Evolutionary conservation across 1,140 invertebrate species (phyloP), one percentile per base, ranked within the genome.

Genomic region (Drosophila bocki): DNA sequence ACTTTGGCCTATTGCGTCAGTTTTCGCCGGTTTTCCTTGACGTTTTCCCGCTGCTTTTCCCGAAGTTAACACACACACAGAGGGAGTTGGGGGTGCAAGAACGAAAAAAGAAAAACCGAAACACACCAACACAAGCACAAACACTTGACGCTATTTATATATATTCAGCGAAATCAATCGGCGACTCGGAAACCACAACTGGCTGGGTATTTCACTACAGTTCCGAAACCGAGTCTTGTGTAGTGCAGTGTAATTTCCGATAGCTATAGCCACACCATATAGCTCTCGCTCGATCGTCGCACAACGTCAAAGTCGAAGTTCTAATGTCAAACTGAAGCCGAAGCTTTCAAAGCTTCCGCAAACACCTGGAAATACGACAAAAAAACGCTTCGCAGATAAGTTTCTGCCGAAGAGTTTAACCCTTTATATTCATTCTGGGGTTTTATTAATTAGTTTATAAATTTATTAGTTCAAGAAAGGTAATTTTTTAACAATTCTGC

Each of bases 271-370:
- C 60, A 37, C 71, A 61, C 19, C 22, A 17, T 45, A 58, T 64
- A 42, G 62, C 81, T 45, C 61, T 78, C 71, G 80, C 78, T 78
- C 77, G 84, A 88, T 88, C 84, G 78, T 29, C 77, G 44, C 77
- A 78, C 84, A 88, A 84, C 85, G 84, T 84, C 84, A 87, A 78
- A 84, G 77, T 90, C 84, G 84, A 87, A 87, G 84, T 87, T 87
- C 84, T 87, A 78, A 88, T 75, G 84, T 68, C 80, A 77, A 77
- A 87, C 84, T 87, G 84, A 87, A 87, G 84, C 85, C 87, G 84
- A 88, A 87, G 84, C 84, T 84, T 78, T 63, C 64, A 70, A 71
- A 88, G 84, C 80, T 90, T 75, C 68, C 29, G 19, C 39, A 48
- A 48, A 62, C 63, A 75, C 65, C 65, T 82, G 82, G 74, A 56